These are phyloP conservation scores for Leucophora obtusa DNA, from an alignment of 2,888 invertebrate genomes.

Conservation along the genomic window DNA sequence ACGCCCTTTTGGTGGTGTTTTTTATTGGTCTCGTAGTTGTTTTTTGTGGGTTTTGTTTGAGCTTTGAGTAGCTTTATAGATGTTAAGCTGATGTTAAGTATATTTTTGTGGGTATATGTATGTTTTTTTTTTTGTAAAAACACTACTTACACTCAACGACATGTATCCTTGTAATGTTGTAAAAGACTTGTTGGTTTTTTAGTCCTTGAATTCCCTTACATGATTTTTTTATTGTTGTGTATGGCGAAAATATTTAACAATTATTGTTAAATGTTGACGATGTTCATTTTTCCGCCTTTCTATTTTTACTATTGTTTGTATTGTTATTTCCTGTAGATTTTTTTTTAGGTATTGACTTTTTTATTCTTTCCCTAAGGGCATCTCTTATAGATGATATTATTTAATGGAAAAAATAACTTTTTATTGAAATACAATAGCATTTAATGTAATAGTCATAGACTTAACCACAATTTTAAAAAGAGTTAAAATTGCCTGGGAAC, in stretches of 20 bases:
- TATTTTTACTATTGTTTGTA: conserved; percentile 40
- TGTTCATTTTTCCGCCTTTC: conserved; percentile 39
- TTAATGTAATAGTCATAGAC: conserved; percentile 35
- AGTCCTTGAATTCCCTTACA: conserved; percentile 49
- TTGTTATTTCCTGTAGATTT: conserved; percentile 34
- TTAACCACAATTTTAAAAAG: conserved; percentile 41
- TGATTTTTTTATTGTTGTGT: conserved; percentile 11
- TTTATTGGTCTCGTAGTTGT: conserved; percentile 17
- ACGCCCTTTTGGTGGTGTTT: conserved; percentile 45
- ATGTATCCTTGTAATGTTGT: conserved; percentile 29
- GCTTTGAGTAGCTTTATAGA: conserved; percentile 57
- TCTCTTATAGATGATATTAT: conserved; percentile 34
- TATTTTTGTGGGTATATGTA: conserved; percentile 66
- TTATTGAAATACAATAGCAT: conserved; percentile 44
- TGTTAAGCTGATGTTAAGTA: conserved; percentile 65
- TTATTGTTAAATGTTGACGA: conserved; percentile 44
- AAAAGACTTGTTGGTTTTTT: conserved; percentile 40
- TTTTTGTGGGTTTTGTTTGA: conserved; percentile 32
- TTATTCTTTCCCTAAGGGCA: conserved; percentile 33
- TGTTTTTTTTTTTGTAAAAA: conserved; percentile 11
- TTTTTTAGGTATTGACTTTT: conserved; percentile 10
- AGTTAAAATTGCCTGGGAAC: conserved; percentile 13
- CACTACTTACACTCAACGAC: not conserved
- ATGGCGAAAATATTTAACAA: conserved; percentile 44
- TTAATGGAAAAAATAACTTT: conserved; percentile 39